Base-by-base conservation (phyloP, 92 coral and sea anemone genomes). In the Umimayanthus kanabou region DNA sequence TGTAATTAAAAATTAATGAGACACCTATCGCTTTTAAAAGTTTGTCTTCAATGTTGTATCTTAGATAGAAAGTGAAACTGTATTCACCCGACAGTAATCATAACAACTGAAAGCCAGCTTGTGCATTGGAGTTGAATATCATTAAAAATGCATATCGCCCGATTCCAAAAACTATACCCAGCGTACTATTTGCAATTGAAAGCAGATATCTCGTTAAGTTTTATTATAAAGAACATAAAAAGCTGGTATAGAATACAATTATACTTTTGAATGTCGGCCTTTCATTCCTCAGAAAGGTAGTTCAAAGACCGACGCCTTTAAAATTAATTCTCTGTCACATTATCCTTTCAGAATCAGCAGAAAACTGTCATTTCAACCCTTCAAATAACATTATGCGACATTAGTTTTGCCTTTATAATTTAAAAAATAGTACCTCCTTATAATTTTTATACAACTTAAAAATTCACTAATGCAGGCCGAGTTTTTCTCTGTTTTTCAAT, bases 41-140 rank as follows among this genome's bases (percentile, higher is more conserved):
- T 70, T 29, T 72, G 64, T 83, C 78, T 70, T 83, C 87, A 70
- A 83, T 20, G 40, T 69, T 83, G 78, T 83, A 83, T 70, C 78
- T 83, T 69, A 71, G 84, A 83, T 49, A 33, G 45, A 83, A 83
- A 83, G 20, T 83, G 87, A 83, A 83, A 83, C 87, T 83, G 87
- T 83, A 69, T 69, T 83, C 33, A 83, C 29, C 43, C 18, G 23
- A 69, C 33, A 71, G 71, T 83, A 83, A 83, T 70, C 78, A 83
- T 15, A 70, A 43, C 87, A 70, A n/a, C 15, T 33, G 2, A 73
- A 6, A 47, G 18, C 67, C 84, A 80, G 49, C 67, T 83, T 83
- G 64, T 40, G 78, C 28, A 49, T 40, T 33, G 82, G 67, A 45
- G 87, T 43, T 43, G 65, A 70, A 45, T 26, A 9, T 13, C 64